Percentiles rank a stretch among this genome's conserved stretches.
Conservation (phyloP, 2,888 invertebrate species). For the Dryobota labecula region DNA sequence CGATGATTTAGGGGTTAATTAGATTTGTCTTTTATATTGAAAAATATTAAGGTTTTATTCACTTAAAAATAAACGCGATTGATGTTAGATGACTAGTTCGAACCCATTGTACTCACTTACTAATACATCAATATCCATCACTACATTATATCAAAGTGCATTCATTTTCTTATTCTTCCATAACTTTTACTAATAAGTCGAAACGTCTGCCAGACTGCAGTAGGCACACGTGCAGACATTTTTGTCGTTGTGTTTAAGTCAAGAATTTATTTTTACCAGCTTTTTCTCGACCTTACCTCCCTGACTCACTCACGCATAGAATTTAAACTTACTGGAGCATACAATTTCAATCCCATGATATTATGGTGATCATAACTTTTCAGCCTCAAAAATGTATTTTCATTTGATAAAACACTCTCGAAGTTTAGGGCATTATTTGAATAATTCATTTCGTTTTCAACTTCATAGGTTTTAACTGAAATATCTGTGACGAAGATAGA, state of each 20-base stretch:
- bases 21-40: not conserved
- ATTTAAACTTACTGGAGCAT: constrained; percentile 44
- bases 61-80: not conserved
- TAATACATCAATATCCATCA: too few species aligned
- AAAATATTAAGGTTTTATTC: not conserved
- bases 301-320: constrained; percentile 24
- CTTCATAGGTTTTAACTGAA: not conserved
- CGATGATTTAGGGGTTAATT: constrained; percentile 20
- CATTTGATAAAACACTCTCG: constrained; percentile 26
- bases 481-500: not conserved
- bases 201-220: not conserved
- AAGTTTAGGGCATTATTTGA: constrained; percentile 42
- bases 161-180: not conserved
- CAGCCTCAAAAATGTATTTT: constrained; percentile 47
- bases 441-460: constrained; percentile 39
- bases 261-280: not conserved
- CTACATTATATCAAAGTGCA: not conserved
- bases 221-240: too few species aligned
- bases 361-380: constrained; percentile 61
- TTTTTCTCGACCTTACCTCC: constrained; percentile 19
- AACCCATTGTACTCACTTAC: too few species aligned
- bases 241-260: not conserved
- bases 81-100: not conserved
- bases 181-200: not conserved
- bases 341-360: constrained; percentile 58